Evolutionary conservation across 2,888 invertebrate genomes (phyloP).

Genomic region (Sabatieria punctata): DNA sequence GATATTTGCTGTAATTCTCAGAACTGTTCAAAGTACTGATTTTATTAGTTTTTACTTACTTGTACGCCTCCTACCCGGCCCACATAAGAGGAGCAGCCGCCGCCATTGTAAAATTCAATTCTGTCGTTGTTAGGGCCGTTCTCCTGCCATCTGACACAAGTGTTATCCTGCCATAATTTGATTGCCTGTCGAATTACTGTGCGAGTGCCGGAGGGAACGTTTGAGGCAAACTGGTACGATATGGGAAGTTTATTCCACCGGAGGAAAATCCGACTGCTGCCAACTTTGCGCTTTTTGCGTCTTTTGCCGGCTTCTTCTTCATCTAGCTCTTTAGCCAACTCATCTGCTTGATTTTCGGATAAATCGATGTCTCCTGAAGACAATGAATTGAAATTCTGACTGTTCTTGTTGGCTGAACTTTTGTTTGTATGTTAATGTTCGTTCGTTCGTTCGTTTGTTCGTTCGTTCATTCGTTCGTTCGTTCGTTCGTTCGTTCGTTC

Average conservation of each 20-base stretch:
- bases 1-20: conserved; percentile 20
- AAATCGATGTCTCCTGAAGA: conserved; percentile 5
- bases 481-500: too few relatives aligned
- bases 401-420: too few relatives aligned
- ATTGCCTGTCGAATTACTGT: conserved; percentile 13
- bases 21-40: neutral
- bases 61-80: conserved; percentile 27
- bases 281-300: conserved; percentile 6
- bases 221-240: neutral
- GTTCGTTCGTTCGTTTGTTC: too few relatives aligned
- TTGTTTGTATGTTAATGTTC: too few relatives aligned
- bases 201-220: neutral
- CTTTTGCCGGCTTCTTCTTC: neutral
- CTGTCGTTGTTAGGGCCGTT: conserved; percentile 20
- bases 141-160: conserved; percentile 21
- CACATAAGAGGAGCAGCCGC: conserved; percentile 28
- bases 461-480: too few relatives aligned
- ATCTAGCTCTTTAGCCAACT: neutral
- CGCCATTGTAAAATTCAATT: conserved; percentile 30
- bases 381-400: neutral
- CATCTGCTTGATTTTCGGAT: conserved; percentile 3
- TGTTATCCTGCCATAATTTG: conserved; percentile 20
- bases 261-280: neutral
- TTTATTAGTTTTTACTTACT: conserved; percentile 10
- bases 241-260: conserved; percentile 4